Percentiles rank a stretch among this genome's conserved stretches.
Conservation (phyloP, 2,113 vertebrate species). For the Otolemur garnettii region DNA sequence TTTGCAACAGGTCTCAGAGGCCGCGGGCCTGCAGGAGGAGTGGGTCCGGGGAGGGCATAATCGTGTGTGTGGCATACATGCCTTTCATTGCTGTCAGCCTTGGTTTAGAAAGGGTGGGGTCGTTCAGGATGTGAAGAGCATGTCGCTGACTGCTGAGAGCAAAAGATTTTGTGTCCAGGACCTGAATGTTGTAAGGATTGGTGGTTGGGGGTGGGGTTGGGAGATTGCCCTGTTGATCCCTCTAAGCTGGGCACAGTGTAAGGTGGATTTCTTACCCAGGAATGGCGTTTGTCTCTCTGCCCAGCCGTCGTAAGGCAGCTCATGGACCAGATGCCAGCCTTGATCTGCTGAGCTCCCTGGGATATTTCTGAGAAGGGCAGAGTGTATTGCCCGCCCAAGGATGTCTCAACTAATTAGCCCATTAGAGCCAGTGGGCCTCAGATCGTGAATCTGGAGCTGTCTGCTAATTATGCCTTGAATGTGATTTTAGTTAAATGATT, state of each 20-base stretch:
- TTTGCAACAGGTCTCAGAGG: not conserved
- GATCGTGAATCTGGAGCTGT: conserved; percentile 86
- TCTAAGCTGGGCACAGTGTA: conserved; percentile 13
- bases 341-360: conserved; percentile 64
- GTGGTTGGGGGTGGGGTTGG: not conserved
- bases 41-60: not conserved
- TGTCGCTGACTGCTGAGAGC: not conserved
- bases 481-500: conserved; percentile 88
- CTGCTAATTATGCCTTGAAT: conserved; percentile 88
- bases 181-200: not conserved
- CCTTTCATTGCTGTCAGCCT: not conserved
- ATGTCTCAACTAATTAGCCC: conserved; percentile 87
- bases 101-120: not conserved
- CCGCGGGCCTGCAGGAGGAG: not conserved
- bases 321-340: conserved; percentile 78
- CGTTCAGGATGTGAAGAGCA: not conserved
- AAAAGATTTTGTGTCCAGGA: not conserved
- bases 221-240: not conserved
- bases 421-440: conserved; percentile 82
- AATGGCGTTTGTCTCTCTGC: conserved; percentile 9
- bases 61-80: too few relatives aligned
- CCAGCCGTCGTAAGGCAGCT: conserved; percentile 14
- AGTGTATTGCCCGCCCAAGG: conserved; percentile 80
- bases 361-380: conserved; percentile 78
- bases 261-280: conserved; percentile 59